These are phyloP conservation scores for Tragelaphus imberbis DNA, from an alignment of 2,113 vertebrate species.

Conservation along the genomic window DNA sequence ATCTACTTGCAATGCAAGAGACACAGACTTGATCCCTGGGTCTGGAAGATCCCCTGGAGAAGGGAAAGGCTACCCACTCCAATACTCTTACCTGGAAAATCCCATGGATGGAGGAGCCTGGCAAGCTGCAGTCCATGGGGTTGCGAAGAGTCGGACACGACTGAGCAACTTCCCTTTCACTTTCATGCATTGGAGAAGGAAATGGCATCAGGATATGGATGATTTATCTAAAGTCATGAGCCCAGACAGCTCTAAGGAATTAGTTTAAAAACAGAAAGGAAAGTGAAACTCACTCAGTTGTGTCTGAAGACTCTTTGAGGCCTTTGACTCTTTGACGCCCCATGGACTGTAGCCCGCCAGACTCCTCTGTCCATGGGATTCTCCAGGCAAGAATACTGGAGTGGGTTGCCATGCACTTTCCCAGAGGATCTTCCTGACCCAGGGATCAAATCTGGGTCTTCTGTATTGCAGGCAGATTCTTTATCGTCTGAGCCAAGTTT, in stretches of 20 bases:
- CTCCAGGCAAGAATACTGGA: neutral
- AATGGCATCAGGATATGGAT: no score
- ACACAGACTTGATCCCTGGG: neutral
- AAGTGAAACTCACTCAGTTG: neutral
- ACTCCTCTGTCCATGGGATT: neutral
- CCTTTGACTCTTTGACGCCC: neutral
- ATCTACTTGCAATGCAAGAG: neutral
- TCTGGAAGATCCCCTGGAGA: neutral
- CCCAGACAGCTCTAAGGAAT: neutral
- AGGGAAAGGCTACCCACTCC: neutral
- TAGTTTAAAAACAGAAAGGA: neutral
- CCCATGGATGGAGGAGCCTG: neutral
- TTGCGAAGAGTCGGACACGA: accelerated
- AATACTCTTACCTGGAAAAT: neutral
- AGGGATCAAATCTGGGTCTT: neutral
- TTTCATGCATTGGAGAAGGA: no score
- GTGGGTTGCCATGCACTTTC: neutral
- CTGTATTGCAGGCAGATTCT: neutral
- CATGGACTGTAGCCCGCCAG: neutral
- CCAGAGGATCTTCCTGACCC: neutral
- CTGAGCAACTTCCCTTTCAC: neutral
- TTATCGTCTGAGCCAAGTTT: neutral
- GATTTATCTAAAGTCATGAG: neutral
- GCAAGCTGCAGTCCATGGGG: neutral
- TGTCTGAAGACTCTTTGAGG: neutral